Base-by-base conservation (phyloP, 2,888 invertebrate genomes). In the Pherbina coryleti region DNA sequence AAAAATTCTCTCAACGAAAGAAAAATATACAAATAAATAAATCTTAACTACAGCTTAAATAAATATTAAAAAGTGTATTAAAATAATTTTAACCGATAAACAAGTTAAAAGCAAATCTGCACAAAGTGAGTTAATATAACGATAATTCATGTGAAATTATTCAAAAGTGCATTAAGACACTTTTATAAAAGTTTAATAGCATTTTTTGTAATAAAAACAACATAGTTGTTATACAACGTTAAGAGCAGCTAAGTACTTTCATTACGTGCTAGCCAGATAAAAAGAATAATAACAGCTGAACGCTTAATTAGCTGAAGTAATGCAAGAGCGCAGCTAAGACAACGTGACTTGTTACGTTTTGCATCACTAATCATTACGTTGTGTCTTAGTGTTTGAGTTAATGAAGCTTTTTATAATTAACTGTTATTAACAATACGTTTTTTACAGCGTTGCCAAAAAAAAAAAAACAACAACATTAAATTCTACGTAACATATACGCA, bases 281-380 rank as follows among this genome's bases (percentile, higher is more conserved):
- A 11, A 44, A 34, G 44, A 44, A 11, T 44, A 44, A 44, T 2
- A 31, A 31, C 31, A 31, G 31, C 37, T 3, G 1, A 8, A 37
- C 37, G 37, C 37, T 37, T 37, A 37, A 37, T 37, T 37, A 37
- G 37, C 37, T 8, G 9, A 4, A 37, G 37, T 37, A 37, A 37
- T 34, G 1, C 34, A 17, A 14, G 37, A n/a, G 34, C 34, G 37
- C 34, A 37, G 67, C 11, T 67, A 2, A 22, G 44, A 8, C 44
- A 67, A 67, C 66, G 67, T 67, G 67, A 67, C 67, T 67, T 9
- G 11, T 49, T 44, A 44, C 44, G 14, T 67, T 17, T 37, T 11
- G 11, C 19, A 37, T n/a, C n/a, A n/a, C n/a, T n/a, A 67, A n/a
- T 34, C 22, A 67, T 67, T 67, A 2, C 14, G 2, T 9, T 55